A percentile compares a stretch with the other conserved stretches of the same genome.
Conservation (phyloP, 2,888 invertebrate species). For the Limnephilus rhombicus region DNA sequence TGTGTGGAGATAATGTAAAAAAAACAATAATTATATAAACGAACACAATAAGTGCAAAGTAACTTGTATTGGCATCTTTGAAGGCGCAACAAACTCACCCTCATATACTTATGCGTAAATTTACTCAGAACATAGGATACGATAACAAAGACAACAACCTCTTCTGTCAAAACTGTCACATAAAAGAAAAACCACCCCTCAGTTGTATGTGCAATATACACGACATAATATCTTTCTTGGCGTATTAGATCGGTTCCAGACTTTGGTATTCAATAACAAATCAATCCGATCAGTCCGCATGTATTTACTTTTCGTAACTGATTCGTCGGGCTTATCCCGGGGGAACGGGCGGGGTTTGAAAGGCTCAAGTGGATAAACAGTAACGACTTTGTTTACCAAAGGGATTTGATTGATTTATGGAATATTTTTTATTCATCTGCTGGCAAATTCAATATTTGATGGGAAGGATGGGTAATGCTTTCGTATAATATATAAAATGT, state of each 20-base stretch:
- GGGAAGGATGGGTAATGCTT: not conserved
- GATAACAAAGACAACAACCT: not conserved
- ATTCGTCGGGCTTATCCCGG: not conserved
- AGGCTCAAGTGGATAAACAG: constrained; percentile 30
- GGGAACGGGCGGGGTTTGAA: not conserved
- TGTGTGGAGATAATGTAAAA: too few species aligned
- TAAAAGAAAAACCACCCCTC: not conserved
- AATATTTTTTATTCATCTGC: not conserved
- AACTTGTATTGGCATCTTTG: not conserved
- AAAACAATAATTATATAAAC: too few species aligned
- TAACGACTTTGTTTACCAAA: constrained; percentile 38
- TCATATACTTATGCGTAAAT: too few species aligned
- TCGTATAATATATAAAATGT: not conserved
- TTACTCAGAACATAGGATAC: not conserved
- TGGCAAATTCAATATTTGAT: not conserved
- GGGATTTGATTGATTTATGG: constrained; percentile 26
- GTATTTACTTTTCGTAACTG: constrained; percentile 3
- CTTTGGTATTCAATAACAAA: not conserved
- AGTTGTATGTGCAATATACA: not conserved
- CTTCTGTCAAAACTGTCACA: not conserved
- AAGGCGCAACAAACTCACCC: not conserved
- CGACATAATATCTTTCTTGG: not conserved
- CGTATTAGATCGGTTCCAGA: not conserved
- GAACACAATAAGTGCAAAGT: too few species aligned
- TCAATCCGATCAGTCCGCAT: not conserved